Base-by-base conservation (phyloP, 2,888 invertebrate species). In the Ctena decussata region DNA sequence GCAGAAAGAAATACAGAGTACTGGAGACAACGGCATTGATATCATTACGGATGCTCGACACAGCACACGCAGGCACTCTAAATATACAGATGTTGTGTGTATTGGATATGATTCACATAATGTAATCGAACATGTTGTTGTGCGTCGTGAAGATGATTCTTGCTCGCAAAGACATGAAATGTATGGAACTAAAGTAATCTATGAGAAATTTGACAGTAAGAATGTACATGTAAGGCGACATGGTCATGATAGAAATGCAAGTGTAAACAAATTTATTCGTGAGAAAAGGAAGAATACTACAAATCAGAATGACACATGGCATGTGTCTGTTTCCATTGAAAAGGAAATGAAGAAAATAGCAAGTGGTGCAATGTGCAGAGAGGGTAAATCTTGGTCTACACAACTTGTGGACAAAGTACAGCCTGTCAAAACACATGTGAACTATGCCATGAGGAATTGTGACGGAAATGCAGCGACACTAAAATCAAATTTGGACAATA, bases 251-350 rank as follows among this genome's bases (percentile, higher is more conserved):
- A 27, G 35, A 35, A 80, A 80, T 30, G 80, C 80, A 15, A 73
- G 73, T 49, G 49, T 80, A n/a, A 74, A 80, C 44, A 73, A 73
- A 35, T 73, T 80, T 24, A 37, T 80, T 0, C 60, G 80, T 46
- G 80, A 80, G 21, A 65, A 80, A 18, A 60, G 73, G 18, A 60
- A 1, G n/a, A 6, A 21, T 6, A 65, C 49, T 60, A 65, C 46
- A 21, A 80, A 80, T 53, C 80, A 80, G 37, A 80, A 80, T 46
- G 80, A 74, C 35, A 80, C 80, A 32, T 73, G 60, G 74, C 80
- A 80, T 39, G 80, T 60, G 12, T 71, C 79, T 11, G 60, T 73
- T 44, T 60, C 80, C 11, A 60, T 60, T 24, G 72, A 79, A 15
- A 79, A 79, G 27, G 41, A 79, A 49, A 72, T 79, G 3, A 30